Percentiles rank a stretch among this genome's conserved stretches.
Conservation (phyloP, 2,888 invertebrate genomes). For the Pseudococcus jackbeardsleyi region DNA sequence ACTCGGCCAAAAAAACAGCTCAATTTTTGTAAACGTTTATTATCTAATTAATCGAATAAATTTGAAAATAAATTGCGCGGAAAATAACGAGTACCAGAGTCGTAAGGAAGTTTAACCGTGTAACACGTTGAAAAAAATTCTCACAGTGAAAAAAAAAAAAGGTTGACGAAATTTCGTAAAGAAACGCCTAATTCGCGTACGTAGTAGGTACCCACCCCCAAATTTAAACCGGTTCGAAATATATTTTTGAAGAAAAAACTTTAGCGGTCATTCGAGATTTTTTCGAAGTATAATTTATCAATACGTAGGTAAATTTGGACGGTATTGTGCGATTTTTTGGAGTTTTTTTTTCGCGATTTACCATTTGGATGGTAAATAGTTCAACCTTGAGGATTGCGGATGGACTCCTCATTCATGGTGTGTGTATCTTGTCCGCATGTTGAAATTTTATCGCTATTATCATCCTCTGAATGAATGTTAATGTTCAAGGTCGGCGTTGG, state of each 20-base stretch:
- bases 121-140: background rate
- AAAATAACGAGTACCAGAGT: background rate
- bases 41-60: conserved; percentile 41
- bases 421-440: conserved; percentile 14
- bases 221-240: background rate
- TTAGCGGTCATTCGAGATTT: background rate
- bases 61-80: conserved; percentile 3
- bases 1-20: background rate
- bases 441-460: conserved; percentile 46
- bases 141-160: background rate
- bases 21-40: background rate
- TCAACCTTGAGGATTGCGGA: conserved; percentile 24
- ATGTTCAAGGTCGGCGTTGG: conserved; percentile 40
- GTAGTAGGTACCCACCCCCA: background rate
- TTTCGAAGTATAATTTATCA: background rate
- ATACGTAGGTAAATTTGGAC: background rate
- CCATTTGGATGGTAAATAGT: conserved; percentile 1
- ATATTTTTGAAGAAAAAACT: background rate
- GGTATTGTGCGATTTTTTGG: background rate
- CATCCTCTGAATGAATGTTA: conserved; percentile 32
- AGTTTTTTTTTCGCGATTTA: background rate
- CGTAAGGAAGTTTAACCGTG: background rate
- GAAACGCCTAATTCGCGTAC: background rate
- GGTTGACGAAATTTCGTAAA: background rate
- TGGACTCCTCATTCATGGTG: conserved; percentile 22